phyloP scores from a whole-genome alignment of 2,888 invertebrate species.

The Agrotis exclamationis region DNA sequence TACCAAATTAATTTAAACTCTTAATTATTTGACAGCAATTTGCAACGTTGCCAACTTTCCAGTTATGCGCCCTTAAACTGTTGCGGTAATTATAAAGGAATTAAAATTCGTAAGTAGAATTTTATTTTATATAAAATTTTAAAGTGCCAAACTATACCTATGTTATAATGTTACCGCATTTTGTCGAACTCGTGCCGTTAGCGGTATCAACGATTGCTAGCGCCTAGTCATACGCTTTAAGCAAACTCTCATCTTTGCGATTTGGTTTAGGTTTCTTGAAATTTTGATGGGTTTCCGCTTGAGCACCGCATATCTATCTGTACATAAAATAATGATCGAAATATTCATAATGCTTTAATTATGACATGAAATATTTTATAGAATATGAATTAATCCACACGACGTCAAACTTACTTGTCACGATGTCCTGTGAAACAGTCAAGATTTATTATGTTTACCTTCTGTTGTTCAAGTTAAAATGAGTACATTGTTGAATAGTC shows the following conservation, averaged over 20 bases:
- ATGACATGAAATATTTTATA: background rate
- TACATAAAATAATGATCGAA: background rate
- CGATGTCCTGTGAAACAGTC: background rate
- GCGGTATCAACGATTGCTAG: background rate
- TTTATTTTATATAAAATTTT: background rate
- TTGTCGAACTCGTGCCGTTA: background rate
- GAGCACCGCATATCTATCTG: background rate
- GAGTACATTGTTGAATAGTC: background rate
- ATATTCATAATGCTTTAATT: too few species aligned
- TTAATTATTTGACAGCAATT: too few species aligned
- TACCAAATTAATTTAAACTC: too few species aligned
- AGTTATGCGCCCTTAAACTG: too few species aligned
- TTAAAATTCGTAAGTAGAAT: too few species aligned
- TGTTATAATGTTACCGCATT: background rate
- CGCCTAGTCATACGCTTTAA: conserved; percentile 41
- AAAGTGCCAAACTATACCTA: too few species aligned
- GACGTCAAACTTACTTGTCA: too few species aligned
- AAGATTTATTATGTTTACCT: too few species aligned
- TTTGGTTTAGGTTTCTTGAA: background rate
- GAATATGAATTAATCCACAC: background rate
- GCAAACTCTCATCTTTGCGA: conserved; percentile 46
- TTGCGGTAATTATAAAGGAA: background rate
- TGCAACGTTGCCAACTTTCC: too few species aligned
- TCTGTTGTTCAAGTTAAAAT: too few species aligned
- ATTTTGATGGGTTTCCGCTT: background rate